Conservation (phyloP, 2,797 vertebrate species). For the Semaprochilodus insignis region DNA sequence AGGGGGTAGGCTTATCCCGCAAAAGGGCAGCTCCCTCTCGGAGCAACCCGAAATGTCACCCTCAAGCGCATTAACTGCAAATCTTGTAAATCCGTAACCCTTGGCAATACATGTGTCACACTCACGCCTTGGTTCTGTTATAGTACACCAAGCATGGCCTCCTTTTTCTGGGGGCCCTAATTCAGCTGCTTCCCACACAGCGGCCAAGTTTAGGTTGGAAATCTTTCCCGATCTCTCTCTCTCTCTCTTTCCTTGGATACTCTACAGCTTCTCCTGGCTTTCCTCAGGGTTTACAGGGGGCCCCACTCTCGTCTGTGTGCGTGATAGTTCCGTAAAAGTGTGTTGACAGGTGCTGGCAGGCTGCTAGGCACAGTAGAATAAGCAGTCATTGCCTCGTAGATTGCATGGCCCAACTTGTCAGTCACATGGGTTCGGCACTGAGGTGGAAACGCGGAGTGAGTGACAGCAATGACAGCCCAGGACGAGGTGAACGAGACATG, state of each 20-base stretch:
- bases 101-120: conserved; percentile 42
- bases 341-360: conserved; percentile 53
- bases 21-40: conserved; percentile 51
- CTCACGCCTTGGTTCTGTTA: conserved; percentile 24
- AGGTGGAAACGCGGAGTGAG: conserved; percentile 45
- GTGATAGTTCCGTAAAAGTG: conserved; percentile 45
- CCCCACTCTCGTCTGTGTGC: conserved; percentile 17
- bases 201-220: conserved; percentile 25
- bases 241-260: conserved; percentile 8
- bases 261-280: background rate
- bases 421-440: conserved; percentile 30
- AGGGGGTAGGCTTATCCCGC: conserved; percentile 29
- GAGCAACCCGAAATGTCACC: conserved; percentile 62
- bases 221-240: background rate
- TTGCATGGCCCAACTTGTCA: conserved; percentile 49
- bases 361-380: conserved; percentile 44
- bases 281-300: conserved; percentile 13
- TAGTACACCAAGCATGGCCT: conserved; percentile 32
- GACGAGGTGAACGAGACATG: conserved; percentile 28
- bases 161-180: conserved; percentile 7
- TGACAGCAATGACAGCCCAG: conserved; percentile 45
- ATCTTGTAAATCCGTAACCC: conserved; percentile 50
- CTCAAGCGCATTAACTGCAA: conserved; percentile 51
- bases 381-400: conserved; percentile 47
- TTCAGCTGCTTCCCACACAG: conserved; percentile 7